A percentile compares a stretch with the other conserved stretches of the same genome.
These are phyloP conservation scores for Alcis repandata DNA, from an alignment of 2,888 invertebrate genomes.

Conservation along the genomic window DNA sequence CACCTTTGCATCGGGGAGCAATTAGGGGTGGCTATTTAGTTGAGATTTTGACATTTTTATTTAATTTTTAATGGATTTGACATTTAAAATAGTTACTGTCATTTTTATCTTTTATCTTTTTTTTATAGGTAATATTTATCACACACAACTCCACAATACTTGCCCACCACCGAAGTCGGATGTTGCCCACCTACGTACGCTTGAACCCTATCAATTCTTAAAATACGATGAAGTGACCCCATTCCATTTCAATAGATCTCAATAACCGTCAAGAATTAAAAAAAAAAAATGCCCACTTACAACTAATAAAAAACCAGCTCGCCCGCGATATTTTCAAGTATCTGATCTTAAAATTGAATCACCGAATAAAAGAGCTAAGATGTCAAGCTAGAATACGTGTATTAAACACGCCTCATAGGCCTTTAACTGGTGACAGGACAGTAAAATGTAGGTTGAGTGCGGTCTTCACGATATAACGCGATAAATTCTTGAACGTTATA, in stretches of 20 bases:
- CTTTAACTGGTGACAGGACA: conserved; percentile 36
- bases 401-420: conserved; percentile 24
- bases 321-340: conserved; percentile 6
- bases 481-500: conserved; percentile 52
- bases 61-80: too few species aligned
- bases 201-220: not conserved
- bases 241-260: not conserved
- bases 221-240: not conserved
- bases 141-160: too few species aligned
- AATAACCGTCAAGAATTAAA: not conserved
- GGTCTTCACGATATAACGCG: conserved; percentile 49
- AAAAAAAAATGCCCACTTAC: not conserved
- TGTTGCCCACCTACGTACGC: too few species aligned
- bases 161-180: too few species aligned
- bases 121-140: too few species aligned
- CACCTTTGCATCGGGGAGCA: too few species aligned
- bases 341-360: conserved; percentile 18
- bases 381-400: conserved; percentile 12
- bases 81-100: too few species aligned
- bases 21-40: too few species aligned
- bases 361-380: conserved; percentile 20
- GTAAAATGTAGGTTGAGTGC: conserved; percentile 47
- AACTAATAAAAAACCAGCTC: conserved; percentile 10
- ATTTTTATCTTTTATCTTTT: too few species aligned
- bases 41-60: too few species aligned